A percentile compares a stretch with the other conserved stretches of the same genome.
phyloP scores from a whole-genome alignment of 64 coral and sea anemone species.

The Montipora cactus region DNA sequence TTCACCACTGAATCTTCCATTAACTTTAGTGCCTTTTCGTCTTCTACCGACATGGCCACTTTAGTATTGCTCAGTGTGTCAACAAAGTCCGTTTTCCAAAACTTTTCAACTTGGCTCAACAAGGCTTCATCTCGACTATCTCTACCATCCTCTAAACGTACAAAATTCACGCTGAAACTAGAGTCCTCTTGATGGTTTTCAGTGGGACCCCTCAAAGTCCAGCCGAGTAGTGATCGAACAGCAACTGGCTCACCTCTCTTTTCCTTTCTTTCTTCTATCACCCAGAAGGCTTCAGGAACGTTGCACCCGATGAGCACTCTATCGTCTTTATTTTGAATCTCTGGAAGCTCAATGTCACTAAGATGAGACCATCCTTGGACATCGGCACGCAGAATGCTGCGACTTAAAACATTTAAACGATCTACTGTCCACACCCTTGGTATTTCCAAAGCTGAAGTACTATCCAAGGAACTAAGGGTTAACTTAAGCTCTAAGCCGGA shows the following conservation, averaged over 20 bases:
- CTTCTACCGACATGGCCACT: too few relatives aligned
- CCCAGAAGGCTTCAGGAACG: conserved; percentile 73
- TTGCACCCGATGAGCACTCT: conserved; percentile 69
- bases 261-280: conserved; percentile 37
- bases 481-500: conserved; percentile 34
- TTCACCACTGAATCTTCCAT: too few relatives aligned
- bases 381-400: background rate
- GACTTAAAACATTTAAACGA: conserved; percentile 4
- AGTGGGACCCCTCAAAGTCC: conserved; percentile 20
- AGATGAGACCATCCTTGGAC: conserved; percentile 48
- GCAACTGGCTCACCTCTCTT: conserved; percentile 58
- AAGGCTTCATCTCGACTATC: too few relatives aligned
- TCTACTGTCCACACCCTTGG: conserved; percentile 29
- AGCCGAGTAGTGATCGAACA: conserved; percentile 40
- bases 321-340: conserved; percentile 8
- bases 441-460: conserved; percentile 6
- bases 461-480: conserved; percentile 3
- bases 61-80: too few relatives aligned
- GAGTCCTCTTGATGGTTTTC: too few relatives aligned
- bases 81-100: too few relatives aligned
- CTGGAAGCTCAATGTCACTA: conserved; percentile 34
- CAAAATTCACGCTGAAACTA: too few relatives aligned
- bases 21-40: too few relatives aligned
- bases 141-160: too few relatives aligned
- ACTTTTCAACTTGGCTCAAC: too few relatives aligned